Percentiles rank a stretch among this genome's conserved stretches.
phyloP scores from a whole-genome alignment of 2,113 vertebrate species.

The Miniopterus natalensis region DNA sequence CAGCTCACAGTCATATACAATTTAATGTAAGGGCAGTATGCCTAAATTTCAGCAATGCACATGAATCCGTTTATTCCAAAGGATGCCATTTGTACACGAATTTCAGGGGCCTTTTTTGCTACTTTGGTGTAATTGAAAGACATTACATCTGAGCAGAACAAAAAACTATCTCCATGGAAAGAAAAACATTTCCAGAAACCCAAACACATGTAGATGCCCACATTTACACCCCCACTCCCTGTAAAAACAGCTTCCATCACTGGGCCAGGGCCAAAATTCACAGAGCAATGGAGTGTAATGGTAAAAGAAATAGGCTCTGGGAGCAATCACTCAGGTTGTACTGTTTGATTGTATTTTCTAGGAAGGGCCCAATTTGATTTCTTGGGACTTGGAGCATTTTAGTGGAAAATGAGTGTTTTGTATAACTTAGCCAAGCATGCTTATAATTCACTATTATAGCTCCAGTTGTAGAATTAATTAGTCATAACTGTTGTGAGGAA shows the following conservation, averaged over 20 bases:
- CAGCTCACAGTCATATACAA: not conserved
- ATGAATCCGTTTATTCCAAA: not conserved
- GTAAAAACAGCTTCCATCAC: not conserved
- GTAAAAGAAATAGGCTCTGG: not conserved
- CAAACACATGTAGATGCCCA: not conserved
- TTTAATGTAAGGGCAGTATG: not conserved
- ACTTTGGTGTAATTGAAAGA: not conserved
- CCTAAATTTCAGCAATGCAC: not conserved
- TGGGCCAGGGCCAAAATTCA: not conserved
- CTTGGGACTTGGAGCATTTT: constrained; percentile 7
- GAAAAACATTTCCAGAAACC: not conserved
- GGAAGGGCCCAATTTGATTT: not conserved
- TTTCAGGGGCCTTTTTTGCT: not conserved
- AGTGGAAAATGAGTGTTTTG: constrained; percentile 7
- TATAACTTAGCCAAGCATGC: not conserved
- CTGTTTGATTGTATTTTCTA: not conserved
- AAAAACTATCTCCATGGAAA: not conserved
- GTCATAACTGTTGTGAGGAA: not conserved
- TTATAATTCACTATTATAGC: not conserved
- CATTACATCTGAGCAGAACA: not conserved
- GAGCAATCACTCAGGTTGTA: not conserved
- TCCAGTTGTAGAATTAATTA: constrained; percentile 38
- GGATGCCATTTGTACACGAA: not conserved
- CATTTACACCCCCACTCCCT: not conserved
- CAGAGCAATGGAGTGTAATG: not conserved